Evolutionary conservation across 2,113 vertebrate species (phyloP).

Genomic region (Osmerus eperlanus): DNA sequence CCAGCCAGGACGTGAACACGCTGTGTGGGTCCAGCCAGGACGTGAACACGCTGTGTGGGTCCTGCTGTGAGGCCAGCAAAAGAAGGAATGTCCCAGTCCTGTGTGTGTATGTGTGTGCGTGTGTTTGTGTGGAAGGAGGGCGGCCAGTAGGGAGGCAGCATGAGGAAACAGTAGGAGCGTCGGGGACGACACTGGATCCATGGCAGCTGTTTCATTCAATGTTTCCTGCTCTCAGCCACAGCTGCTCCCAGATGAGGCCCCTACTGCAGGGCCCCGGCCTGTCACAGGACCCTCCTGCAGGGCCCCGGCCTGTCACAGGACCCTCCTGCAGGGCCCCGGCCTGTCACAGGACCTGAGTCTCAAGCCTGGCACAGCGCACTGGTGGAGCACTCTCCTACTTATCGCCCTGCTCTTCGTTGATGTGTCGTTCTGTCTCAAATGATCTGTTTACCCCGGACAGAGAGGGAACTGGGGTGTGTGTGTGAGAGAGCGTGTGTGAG

Average conservation of each 20-base stretch:
- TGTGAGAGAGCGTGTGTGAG: neutral
- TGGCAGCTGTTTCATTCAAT: slow-evolving; percentile 99
- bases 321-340: slow-evolving; percentile 26
- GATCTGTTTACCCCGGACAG: slow-evolving; percentile 41
- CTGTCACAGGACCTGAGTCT: slow-evolving; percentile 86
- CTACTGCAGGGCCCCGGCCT: slow-evolving; percentile 92
- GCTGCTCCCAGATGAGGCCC: slow-evolving; percentile 97
- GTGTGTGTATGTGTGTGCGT: slow-evolving; percentile 33
- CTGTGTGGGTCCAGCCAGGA: too few species aligned
- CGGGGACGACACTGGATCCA: slow-evolving; percentile 82
- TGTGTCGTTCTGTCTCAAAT: slow-evolving; percentile 51
- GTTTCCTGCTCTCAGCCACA: slow-evolving; percentile 98
- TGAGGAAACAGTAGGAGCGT: slow-evolving; percentile 79
- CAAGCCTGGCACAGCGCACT: slow-evolving; percentile 73
- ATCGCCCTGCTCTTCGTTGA: slow-evolving; percentile 19
- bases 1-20: too few species aligned
- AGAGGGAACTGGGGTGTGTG: slow-evolving; percentile 43
- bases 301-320: slow-evolving; percentile 72
- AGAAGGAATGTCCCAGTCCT: too few species aligned
- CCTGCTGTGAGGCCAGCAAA: too few species aligned
- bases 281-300: slow-evolving; percentile 78
- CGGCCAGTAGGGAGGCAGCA: slow-evolving; percentile 42
- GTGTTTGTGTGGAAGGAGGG: slow-evolving; percentile 45
- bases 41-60: too few species aligned
- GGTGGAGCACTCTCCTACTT: slow-evolving; percentile 29